Evolutionary conservation across 2,113 vertebrate species (phyloP).

Genomic region (Ameiurus melas): DNA sequence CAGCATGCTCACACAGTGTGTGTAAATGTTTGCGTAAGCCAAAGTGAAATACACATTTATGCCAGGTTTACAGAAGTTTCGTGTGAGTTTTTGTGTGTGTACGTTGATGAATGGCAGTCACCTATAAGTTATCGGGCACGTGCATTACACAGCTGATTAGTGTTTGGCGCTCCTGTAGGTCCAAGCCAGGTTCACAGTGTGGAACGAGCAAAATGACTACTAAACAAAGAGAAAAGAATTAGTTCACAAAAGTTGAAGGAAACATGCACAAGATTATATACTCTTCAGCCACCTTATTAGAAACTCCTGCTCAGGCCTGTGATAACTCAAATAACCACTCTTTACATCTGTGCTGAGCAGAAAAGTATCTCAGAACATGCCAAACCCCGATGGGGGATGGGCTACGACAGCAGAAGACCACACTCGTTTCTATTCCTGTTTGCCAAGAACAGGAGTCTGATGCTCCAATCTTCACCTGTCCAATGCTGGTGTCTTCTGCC

Average conservation of each 20-base stretch:
- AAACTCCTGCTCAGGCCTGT: background rate
- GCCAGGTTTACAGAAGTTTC: too few relatives aligned
- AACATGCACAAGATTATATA: background rate
- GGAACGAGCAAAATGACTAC: background rate
- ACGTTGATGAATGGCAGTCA: background rate
- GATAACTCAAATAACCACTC: background rate
- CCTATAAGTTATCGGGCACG: background rate
- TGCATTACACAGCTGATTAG: background rate
- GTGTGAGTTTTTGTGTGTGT: background rate
- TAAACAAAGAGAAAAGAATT: background rate
- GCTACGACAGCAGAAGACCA: background rate
- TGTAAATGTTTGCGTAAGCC: background rate
- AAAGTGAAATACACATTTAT: too few relatives aligned
- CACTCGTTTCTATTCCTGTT: background rate
- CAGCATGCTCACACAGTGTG: background rate
- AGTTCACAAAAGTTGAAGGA: background rate
- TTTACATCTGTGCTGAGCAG: background rate
- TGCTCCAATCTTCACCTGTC: background rate
- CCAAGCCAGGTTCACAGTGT: background rate
- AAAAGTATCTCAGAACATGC: background rate
- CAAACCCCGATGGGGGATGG: too few relatives aligned
- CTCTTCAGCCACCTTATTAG: background rate
- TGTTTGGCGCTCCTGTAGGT: too few relatives aligned
- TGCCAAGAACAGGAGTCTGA: background rate
- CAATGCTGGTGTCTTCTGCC: background rate